Base-by-base conservation (phyloP, 2,888 invertebrate species). In the Cosmia trapezina region DNA sequence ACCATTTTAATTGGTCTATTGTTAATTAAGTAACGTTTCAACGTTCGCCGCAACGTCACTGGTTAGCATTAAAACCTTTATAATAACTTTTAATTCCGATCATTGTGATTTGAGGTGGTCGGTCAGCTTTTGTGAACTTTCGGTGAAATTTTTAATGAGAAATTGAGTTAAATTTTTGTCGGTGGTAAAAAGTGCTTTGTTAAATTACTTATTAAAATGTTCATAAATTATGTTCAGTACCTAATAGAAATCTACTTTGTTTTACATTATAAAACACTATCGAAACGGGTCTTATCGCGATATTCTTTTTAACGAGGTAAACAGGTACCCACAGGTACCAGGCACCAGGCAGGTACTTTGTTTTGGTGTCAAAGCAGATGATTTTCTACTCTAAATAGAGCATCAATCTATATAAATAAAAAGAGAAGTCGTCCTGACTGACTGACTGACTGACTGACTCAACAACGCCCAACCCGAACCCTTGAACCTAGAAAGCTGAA, bases 1-100 rank as follows among this genome's bases (percentile, higher is more conserved):
- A 90, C 89, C 90, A 93, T 93, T 93, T 95, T 96, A 96, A 96
- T 96, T 96, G 95, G 94, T 94, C 95, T 94, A 96, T 96, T 96
- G 96, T 96, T 96, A 95, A 95, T 96, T 96, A 94, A 93, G 93
- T 93, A 93, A 95, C 95, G 93, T 94, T 95, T 94, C 94, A 94
- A 90, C 92, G 89, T 93, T 88, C 86, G 90, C 93, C 93, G 86
- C 93, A 92, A 90, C 90, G 90, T 91, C 91, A 90, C 91, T 91
- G 90, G 92, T 91, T 91, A 90, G 85, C 87, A 89, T 91, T 89
- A 89, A 91, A 92, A 90, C 89, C 86, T 86, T 88, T 88, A 89
- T 91, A 90, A 89, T 91, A 89, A 89, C 87, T 91, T 89, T 91
- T 90, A 88, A 89, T 92, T 90, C 70, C 76, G 81, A 86, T 86